Evolutionary conservation across 1,140 invertebrate species (phyloP), one percentile per base, ranked within the genome.

Genomic region (Drepana arcuata): DNA sequence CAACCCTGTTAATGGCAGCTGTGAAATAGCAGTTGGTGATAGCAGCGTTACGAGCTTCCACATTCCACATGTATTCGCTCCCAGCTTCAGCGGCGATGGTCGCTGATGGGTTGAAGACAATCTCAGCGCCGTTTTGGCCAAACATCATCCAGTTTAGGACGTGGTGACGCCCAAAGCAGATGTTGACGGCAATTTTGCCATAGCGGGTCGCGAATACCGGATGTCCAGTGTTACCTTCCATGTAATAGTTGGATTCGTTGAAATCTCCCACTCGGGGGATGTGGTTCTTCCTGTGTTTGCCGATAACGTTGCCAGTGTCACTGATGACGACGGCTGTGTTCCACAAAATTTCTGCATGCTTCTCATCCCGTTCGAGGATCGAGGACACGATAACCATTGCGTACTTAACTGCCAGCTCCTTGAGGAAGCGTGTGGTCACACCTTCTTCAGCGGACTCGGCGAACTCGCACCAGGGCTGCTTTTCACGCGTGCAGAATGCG

Each of bases 221-320:
- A 84, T 99, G 97, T 0, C 97, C 96, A 1, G 95, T 92, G 40
- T 95, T 93, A 1, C 96, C 95, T 82, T 99, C 96, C 89, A 95
- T 92, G 73, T 99, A 99, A 70, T 99, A 99, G 23, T 96, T 98
- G 0, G 96, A 98, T 83, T 99, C 98, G 69, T 99, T 99, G 74
- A 99, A 99, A 79, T 99, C 97, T 0, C 96, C 97, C 10, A 98
- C 93, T 40, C 97, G 86, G 0, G 98, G 98, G 65, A 99, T 99
- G 64, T 99, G 98, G 84, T 99, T 99, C 72, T 99, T 99, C 14
- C 98, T 86, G 26, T 97, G 93, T 75, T 98, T 99, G 2, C 98
- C 98, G 33, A 99, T 78, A 3, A 97, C 90, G 48, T 88, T 87
- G 0, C 98, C 98, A 43, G 88, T 89, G 34, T 94, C 92, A 15